Evolutionary conservation across 2,797 vertebrate genomes (phyloP).

Genomic region (Cuniculus paca): DNA sequence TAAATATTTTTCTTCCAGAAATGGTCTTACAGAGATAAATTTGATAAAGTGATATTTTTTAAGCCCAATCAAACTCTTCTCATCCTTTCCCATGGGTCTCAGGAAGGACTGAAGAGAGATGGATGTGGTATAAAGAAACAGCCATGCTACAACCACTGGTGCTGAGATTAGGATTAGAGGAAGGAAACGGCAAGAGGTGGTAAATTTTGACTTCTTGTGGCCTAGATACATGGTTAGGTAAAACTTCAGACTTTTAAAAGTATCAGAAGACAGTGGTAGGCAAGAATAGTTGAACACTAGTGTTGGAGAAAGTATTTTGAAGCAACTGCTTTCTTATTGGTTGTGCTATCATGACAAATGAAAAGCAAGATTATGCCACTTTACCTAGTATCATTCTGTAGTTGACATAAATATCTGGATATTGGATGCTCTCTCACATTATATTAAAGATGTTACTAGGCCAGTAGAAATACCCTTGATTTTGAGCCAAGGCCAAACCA

Average conservation of each 20-base stretch:
- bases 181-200: background rate
- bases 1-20: slow-evolving; percentile 54
- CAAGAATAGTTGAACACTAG: background rate
- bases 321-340: slow-evolving; percentile 62
- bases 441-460: background rate
- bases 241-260: slow-evolving; percentile 34
- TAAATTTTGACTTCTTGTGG: background rate
- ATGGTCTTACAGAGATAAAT: background rate
- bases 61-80: background rate
- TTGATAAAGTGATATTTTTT: slow-evolving; percentile 46
- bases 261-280: background rate
- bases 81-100: background rate
- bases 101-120: slow-evolving; percentile 11
- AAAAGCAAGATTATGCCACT: slow-evolving; percentile 20
- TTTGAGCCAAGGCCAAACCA: background rate
- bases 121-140: background rate
- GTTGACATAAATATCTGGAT: slow-evolving; percentile 51
- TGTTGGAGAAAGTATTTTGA: background rate
- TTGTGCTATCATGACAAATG: slow-evolving; percentile 58
- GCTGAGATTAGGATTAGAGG: background rate
- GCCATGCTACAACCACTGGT: background rate
- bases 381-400: slow-evolving; percentile 62
- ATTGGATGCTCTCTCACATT: slow-evolving; percentile 69
- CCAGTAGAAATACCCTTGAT: background rate
- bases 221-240: background rate